phyloP scores from a whole-genome alignment of 2,888 invertebrate genomes.

The Orthonevra nobilis region DNA sequence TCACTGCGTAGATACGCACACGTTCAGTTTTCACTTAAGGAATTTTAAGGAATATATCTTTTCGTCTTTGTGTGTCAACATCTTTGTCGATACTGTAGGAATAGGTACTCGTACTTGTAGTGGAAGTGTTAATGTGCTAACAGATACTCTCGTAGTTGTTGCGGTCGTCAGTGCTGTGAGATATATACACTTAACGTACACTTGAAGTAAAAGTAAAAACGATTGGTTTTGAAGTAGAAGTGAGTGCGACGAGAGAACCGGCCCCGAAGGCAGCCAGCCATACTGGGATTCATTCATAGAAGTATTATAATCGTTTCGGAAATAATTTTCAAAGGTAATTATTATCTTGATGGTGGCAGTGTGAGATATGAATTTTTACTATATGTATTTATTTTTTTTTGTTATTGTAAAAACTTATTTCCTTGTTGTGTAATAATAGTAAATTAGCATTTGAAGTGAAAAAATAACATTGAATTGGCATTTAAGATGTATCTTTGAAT shows the following conservation, averaged over 20 bases:
- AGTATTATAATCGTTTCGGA: background rate
- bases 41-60: slow-evolving; percentile 70
- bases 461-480: no score
- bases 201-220: slow-evolving; percentile 63
- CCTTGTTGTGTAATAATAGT: no score
- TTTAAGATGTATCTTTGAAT: no score
- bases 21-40: slow-evolving; percentile 67
- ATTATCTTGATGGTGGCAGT: background rate
- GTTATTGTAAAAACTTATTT: no score
- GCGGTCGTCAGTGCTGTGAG: slow-evolving; percentile 34
- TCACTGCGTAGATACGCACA: slow-evolving; percentile 59
- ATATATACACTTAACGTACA: no score
- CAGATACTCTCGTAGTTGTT: slow-evolving; percentile 28
- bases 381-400: no score
- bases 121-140: slow-evolving; percentile 67
- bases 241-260: slow-evolving; percentile 3
- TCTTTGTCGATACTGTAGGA: slow-evolving; percentile 33
- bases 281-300: slow-evolving; percentile 9
- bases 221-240: slow-evolving; percentile 27
- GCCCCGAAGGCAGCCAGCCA: background rate
- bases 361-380: no score
- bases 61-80: slow-evolving; percentile 58
- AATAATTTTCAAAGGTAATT: slow-evolving; percentile 46
- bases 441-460: no score
- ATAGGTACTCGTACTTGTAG: slow-evolving; percentile 56